Evolutionary conservation across 37 sponge, comb jelly and placozoan genomes (phyloP), one percentile per base, ranked within the genome.

Genomic region (Spongia lamella): DNA sequence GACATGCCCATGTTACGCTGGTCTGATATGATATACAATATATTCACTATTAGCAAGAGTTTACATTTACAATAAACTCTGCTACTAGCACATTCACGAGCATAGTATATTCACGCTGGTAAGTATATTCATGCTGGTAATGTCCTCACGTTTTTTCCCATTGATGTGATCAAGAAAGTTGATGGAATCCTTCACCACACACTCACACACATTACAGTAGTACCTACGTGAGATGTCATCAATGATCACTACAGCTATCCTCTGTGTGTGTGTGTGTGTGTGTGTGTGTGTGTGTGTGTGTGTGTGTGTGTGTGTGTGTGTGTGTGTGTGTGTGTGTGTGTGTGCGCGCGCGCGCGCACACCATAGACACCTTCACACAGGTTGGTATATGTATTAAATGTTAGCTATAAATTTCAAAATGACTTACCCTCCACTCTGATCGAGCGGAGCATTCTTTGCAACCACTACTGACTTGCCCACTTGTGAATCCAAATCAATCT

Each of bases 1-100:
- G 99, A 98, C 99, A 98, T 98, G 13, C 99, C 99, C 65, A 98
- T 33, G 68, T 98, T 98, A 2, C 96, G 73, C 65, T 98, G 99
- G 83, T 95, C 94, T 96, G 77, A 61, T 62, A 58, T 17, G 57
- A 70, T n/a, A 73, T 2, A 75, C 7, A 19, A 54, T 32, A 15
- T 57, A 35, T 26, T n/a, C 58, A 63, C 34, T 64, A 33, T 21
- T 29, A 11, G 14, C 30, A 50, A 13, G 22, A 50, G 51, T 7
- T 50, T 47, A 39, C 14, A 6, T 19, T 4, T 30, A 19, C 11
- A n/a, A 30, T 60, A 30, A 19, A 11, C 11, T 60, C 21, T 60
- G 13, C 61, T 27, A 27, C 22, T 11, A n/a, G 22, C 7, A 11
- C 54, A 52, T 52, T 52, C 54, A 52, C 19, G 19, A 52, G 17